Conservation (phyloP, 2,888 invertebrate species). For the Pemphredon lugubris region DNA sequence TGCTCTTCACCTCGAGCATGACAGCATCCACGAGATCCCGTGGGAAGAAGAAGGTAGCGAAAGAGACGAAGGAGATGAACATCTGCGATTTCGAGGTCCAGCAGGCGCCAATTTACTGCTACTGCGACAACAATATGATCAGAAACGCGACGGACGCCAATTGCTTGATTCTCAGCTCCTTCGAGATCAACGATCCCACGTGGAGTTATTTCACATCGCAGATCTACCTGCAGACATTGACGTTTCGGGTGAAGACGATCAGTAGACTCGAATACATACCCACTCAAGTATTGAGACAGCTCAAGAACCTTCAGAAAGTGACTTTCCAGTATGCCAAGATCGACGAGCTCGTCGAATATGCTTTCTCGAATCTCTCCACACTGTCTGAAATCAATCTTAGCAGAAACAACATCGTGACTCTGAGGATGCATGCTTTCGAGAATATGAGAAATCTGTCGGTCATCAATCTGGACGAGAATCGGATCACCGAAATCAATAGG, state of each 20-base stretch:
- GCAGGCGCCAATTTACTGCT: conserved; percentile 85
- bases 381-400: conserved; percentile 86
- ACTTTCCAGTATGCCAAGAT: conserved; percentile 89
- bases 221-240: conserved; percentile 86
- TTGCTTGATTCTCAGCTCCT: conserved; percentile 89
- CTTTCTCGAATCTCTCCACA: conserved; percentile 88
- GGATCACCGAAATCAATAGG: conserved; percentile 87
- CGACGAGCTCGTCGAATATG: conserved; percentile 86
- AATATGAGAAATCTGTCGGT: conserved; percentile 87
- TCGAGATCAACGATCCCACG: conserved; percentile 86
- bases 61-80: conserved; percentile 78
- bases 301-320: conserved; percentile 86
- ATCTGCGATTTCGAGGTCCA: conserved; percentile 84
- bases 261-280: conserved; percentile 88
- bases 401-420: conserved; percentile 86
- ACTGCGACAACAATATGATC: conserved; percentile 83
- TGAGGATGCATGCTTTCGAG: conserved; percentile 88
- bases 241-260: conserved; percentile 87
- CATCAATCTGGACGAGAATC: conserved; percentile 89
- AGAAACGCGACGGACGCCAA: conserved; percentile 87
- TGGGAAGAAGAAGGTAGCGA: conserved; percentile 69
- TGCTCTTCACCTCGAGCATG: conserved; percentile 51
- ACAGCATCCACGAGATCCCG: conserved; percentile 63
- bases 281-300: conserved; percentile 86
- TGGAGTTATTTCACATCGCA: conserved; percentile 90